Evolutionary conservation across 2,888 invertebrate species (phyloP).

Genomic region (Oeneis ivallda): DNA sequence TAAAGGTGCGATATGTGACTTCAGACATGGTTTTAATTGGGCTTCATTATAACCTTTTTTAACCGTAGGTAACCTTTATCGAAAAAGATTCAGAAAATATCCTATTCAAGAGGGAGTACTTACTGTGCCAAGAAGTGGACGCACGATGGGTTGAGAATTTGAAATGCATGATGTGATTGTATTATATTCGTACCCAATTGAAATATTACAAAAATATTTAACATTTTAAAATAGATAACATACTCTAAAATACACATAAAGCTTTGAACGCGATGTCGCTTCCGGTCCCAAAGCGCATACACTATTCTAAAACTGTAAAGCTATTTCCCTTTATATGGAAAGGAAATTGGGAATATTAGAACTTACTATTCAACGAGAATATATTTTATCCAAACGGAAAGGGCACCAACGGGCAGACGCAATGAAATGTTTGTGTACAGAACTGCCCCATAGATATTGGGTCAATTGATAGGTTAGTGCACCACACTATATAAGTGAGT

Average conservation of each 20-base stretch:
- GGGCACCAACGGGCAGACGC: background rate
- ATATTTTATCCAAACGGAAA: background rate
- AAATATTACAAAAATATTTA: too few species aligned
- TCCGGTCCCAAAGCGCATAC: conserved; percentile 2
- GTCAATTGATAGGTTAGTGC: background rate
- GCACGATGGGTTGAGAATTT: too few species aligned
- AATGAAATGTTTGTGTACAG: background rate
- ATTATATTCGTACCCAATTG: too few species aligned
- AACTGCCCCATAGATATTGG: background rate
- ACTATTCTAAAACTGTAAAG: conserved; percentile 15
- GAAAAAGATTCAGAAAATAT: too few species aligned
- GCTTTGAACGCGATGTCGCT: background rate
- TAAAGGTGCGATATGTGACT: too few species aligned
- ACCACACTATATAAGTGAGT: too few species aligned
- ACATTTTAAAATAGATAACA: background rate
- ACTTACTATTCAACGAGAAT: background rate
- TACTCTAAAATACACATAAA: background rate
- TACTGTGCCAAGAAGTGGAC: too few species aligned
- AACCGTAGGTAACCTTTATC: too few species aligned
- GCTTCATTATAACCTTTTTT: too few species aligned
- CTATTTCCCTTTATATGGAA: conserved; percentile 11
- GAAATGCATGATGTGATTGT: too few species aligned
- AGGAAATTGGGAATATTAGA: conserved; percentile 8
- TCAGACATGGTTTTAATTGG: too few species aligned
- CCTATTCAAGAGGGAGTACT: too few species aligned